Conservation (phyloP, 1,140 invertebrate species). For the Bombus confusus region DNA sequence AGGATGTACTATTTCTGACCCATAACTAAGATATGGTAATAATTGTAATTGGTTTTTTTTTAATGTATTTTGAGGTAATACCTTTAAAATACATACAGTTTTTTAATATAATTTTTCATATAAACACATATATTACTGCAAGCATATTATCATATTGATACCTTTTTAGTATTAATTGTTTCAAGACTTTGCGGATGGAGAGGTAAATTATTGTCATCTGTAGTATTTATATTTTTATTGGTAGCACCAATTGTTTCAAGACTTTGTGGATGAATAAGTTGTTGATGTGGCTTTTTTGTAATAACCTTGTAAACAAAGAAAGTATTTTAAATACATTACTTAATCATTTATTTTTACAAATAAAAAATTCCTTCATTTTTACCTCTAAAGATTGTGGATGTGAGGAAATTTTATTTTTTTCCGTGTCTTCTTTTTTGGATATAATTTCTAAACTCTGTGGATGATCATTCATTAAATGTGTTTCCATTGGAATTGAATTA, state of each 20-base stretch:
- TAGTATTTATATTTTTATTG: conserved; percentile 77
- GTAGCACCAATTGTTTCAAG: conserved; percentile 80
- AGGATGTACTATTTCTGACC: conserved; percentile 91
- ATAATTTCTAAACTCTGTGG: conserved; percentile 81
- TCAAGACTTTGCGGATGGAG: conserved; percentile 81
- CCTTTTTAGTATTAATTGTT: conserved; percentile 81
- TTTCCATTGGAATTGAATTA: conserved; percentile 77
- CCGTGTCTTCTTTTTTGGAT: conserved; percentile 77
- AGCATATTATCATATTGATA: conserved; percentile 33
- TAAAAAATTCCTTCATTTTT: neutral
- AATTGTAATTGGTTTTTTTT: conserved; percentile 80
- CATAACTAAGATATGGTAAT: conserved; percentile 87
- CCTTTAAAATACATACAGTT: conserved; percentile 62
- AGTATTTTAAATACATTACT: neutral
- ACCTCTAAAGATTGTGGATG: conserved; percentile 81
- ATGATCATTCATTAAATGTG: conserved; percentile 75
- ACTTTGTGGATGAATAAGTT: conserved; percentile 80
- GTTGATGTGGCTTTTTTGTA: conserved; percentile 78
- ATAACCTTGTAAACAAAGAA: conserved; percentile 72
- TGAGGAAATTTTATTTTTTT: conserved; percentile 81
- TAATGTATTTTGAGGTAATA: conserved; percentile 80
- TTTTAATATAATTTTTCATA: conserved; percentile 25
- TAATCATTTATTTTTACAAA: neutral
- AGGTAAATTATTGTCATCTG: conserved; percentile 81
- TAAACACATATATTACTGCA: neutral